Evolutionary conservation across 2,113 vertebrate genomes (phyloP).

Genomic region (Oceanodroma tethys): DNA sequence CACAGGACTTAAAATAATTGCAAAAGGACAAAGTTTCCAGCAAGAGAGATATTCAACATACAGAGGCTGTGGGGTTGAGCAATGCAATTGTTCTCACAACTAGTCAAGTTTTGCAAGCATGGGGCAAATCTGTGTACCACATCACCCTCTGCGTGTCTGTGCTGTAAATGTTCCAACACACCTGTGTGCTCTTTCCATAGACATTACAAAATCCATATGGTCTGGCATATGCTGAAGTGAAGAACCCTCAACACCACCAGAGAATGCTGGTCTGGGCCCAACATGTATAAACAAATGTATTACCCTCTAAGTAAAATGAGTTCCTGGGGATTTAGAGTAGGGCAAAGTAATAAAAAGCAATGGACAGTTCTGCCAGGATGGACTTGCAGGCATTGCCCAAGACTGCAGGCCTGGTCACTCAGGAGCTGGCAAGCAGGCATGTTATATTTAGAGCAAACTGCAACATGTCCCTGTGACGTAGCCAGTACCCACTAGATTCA

Average conservation of each 20-base stretch:
- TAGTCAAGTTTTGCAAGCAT: not conserved
- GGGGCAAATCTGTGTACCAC: not conserved
- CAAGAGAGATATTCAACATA: not conserved
- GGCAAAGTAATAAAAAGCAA: not conserved
- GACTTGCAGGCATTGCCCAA: not conserved
- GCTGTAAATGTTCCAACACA: not conserved
- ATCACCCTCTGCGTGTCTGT: not conserved
- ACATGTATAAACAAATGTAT: fast-evolving
- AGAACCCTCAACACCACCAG: not conserved
- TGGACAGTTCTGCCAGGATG: not conserved
- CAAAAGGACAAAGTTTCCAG: not conserved
- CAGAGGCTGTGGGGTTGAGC: not conserved
- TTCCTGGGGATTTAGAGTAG: not conserved
- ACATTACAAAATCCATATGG: not conserved
- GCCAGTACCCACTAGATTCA: not conserved
- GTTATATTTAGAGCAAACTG: not conserved
- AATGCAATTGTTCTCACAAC: not conserved
- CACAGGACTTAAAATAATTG: not conserved
- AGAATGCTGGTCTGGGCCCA: not conserved
- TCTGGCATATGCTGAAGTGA: not conserved
- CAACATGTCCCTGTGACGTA: fast-evolving
- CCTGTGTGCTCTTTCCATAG: fast-evolving
- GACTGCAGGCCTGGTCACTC: not conserved
- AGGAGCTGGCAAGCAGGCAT: not conserved
- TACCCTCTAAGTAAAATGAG: not conserved